A percentile compares a stretch with the other conserved stretches of the same genome.
Conservation (phyloP, 2,888 invertebrate species). For the Argyra leucocephala region DNA sequence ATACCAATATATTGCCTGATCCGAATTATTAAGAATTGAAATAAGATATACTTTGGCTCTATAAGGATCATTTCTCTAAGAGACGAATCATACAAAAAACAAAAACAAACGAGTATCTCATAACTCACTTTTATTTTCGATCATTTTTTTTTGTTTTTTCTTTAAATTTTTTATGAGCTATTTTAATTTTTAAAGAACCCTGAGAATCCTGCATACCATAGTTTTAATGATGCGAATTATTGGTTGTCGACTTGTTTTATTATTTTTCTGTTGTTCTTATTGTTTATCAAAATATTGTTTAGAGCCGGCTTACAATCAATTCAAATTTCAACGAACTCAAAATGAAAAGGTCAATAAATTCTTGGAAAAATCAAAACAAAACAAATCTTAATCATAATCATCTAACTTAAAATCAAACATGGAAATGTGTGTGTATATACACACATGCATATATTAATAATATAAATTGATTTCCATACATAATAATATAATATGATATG, state of each 20-base stretch:
- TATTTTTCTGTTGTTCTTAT: no score
- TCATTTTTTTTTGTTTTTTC: background rate
- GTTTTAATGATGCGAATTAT: background rate
- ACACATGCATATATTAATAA: no score
- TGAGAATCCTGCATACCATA: background rate
- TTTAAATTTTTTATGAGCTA: background rate
- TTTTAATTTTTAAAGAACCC: background rate
- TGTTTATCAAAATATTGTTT: no score
- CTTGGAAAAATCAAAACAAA: background rate
- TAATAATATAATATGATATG: no score
- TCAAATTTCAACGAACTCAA: background rate
- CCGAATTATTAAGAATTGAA: background rate
- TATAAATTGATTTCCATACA: no score
- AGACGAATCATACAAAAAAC: background rate
- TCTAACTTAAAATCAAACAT: no score
- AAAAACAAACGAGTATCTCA: background rate
- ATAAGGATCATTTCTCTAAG: background rate
- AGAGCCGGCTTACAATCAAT: background rate
- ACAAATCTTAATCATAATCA: no score
- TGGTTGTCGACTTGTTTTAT: background rate
- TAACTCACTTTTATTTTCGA: background rate
- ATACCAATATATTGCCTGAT: background rate
- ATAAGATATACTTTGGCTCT: background rate
- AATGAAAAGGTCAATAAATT: slow-evolving; percentile 6
- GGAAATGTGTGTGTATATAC: no score